phyloP scores from a whole-genome alignment of 2,888 invertebrate species.

The Diloba caeruleocephala region DNA sequence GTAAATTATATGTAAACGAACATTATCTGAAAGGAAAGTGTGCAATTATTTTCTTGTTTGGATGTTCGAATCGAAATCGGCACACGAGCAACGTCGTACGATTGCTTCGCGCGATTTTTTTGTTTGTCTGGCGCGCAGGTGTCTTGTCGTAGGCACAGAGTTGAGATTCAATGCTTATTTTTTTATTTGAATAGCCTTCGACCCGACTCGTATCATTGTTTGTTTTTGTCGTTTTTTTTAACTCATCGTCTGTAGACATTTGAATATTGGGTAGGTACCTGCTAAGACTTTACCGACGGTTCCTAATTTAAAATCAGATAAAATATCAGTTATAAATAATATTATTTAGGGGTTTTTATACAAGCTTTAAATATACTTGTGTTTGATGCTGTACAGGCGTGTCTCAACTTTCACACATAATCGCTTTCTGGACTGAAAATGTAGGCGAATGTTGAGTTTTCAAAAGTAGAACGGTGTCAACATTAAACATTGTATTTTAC shows the following conservation, averaged over 20 bases:
- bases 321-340: constrained; percentile 26
- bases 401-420: no score
- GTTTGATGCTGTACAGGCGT: constrained; percentile 8
- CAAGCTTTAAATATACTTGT: constrained; percentile 25
- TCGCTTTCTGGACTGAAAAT: no score
- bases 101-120: constrained; percentile 77
- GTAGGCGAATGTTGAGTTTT: no score
- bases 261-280: constrained; percentile 44
- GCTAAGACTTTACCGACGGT: constrained; percentile 33
- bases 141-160: constrained; percentile 67
- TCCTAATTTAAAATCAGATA: constrained; percentile 46
- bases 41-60: constrained; percentile 67
- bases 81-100: constrained; percentile 47
- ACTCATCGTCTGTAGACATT: constrained; percentile 57
- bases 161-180: constrained; percentile 63
- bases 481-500: no score
- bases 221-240: constrained; percentile 73
- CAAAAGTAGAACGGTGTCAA: no score
- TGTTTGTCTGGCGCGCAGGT: constrained; percentile 82
- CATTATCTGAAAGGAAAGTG: constrained; percentile 61
- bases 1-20: constrained; percentile 56
- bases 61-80: constrained; percentile 60
- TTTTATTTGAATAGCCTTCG: constrained; percentile 73
- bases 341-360: constrained; percentile 7
- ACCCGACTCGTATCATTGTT: constrained; percentile 71